These are phyloP conservation scores for Cephonodes hylas DNA, from an alignment of 2,888 invertebrate species.

Conservation along the genomic window DNA sequence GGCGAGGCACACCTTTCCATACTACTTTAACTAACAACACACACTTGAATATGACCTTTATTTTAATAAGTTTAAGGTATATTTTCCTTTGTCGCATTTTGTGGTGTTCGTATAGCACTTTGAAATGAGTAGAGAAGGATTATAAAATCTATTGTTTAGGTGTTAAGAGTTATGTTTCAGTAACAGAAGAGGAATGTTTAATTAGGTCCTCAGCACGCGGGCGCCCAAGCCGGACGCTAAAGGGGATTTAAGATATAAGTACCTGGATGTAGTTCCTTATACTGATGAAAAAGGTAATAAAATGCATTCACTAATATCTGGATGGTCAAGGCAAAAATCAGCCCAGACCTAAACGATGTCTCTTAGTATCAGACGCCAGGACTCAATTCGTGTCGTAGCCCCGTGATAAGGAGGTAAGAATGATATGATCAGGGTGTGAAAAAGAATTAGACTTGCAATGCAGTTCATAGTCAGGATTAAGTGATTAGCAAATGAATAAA, in stretches of 20 bases:
- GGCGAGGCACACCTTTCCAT: conserved; percentile 29
- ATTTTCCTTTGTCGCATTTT: background rate
- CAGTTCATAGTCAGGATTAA: too few species aligned
- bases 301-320: too few species aligned
- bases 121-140: background rate
- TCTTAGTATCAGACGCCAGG: too few species aligned
- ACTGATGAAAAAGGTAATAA: background rate
- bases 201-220: conserved; percentile 19
- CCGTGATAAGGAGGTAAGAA: too few species aligned
- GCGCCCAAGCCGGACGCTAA: conserved; percentile 44
- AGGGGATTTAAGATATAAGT: conserved; percentile 36
- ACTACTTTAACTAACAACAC: background rate
- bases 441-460: too few species aligned
- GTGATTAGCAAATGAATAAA: too few species aligned
- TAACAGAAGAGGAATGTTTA: background rate
- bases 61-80: background rate
- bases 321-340: too few species aligned
- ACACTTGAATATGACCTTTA: background rate
- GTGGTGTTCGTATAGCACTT: background rate
- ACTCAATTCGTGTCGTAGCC: too few species aligned
- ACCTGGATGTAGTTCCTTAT: too few species aligned
- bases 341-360: too few species aligned
- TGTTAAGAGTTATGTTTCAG: background rate
- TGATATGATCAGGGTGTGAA: too few species aligned
- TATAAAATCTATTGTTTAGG: background rate